A percentile compares a stretch with the other conserved stretches of the same genome.
phyloP scores from a whole-genome alignment of 2,888 invertebrate species.

The Byasa hedistus region DNA sequence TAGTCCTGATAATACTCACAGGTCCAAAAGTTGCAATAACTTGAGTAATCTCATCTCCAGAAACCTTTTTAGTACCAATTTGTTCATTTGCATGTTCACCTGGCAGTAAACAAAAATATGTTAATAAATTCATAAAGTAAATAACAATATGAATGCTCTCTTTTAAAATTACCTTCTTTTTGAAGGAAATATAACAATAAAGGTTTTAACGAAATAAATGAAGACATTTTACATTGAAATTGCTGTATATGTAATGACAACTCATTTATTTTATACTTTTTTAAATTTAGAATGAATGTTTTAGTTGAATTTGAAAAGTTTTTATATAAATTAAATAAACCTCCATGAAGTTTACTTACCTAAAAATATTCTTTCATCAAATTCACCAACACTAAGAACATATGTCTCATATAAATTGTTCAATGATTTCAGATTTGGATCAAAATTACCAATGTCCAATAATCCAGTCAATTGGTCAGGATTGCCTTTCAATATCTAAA shows the following conservation, averaged over 20 bases:
- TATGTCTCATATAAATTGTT: conserved; percentile 94
- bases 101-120: conserved; percentile 41
- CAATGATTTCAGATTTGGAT: conserved; percentile 90
- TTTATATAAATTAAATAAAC: conserved; percentile 8
- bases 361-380: conserved; percentile 97
- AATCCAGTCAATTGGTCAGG: conserved; percentile 85
- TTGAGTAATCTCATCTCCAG: conserved; percentile 70
- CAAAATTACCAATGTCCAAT: conserved; percentile 89
- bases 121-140: background rate
- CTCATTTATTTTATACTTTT: conserved; percentile 4
- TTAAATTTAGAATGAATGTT: too few species aligned
- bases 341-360: conserved; percentile 74
- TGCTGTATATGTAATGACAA: conserved; percentile 5
- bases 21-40: conserved; percentile 72
- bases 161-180: conserved; percentile 25
- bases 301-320: conserved; percentile 5
- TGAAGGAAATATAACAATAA: conserved; percentile 34
- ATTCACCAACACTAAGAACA: conserved; percentile 94
- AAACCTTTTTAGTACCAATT: conserved; percentile 61
- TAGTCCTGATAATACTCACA: conserved; percentile 47
- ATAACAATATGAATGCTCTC: background rate
- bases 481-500: conserved; percentile 86
- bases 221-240: conserved; percentile 33
- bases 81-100: conserved; percentile 75
- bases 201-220: conserved; percentile 33